A percentile compares a stretch with the other conserved stretches of the same genome.
Conservation (phyloP, 2,113 vertebrate species). For the Falco punctatus region DNA sequence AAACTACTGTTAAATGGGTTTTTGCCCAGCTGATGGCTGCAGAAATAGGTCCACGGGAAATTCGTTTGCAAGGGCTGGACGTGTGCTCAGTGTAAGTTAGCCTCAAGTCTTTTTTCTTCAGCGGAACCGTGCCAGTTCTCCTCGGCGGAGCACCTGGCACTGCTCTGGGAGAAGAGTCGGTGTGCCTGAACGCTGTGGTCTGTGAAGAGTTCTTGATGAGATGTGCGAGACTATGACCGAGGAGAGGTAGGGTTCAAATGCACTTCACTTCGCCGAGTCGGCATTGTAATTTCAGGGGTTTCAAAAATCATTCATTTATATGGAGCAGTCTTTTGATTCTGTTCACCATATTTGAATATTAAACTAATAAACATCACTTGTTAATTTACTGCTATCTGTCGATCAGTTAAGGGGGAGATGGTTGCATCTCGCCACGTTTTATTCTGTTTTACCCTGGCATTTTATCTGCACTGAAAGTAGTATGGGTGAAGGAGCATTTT, state of each 20-base stretch:
- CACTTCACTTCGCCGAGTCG: neutral
- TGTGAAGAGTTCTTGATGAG: neutral
- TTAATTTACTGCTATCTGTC: slow-evolving; percentile 71
- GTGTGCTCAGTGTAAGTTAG: neutral
- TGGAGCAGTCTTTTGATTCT: slow-evolving; percentile 58
- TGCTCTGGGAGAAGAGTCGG: neutral
- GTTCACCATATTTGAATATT: slow-evolving; percentile 71
- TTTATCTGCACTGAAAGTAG: neutral
- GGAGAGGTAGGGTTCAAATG: neutral
- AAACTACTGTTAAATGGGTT: neutral
- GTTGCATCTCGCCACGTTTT: neutral
- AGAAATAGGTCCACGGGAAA: neutral
- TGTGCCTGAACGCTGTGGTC: neutral
- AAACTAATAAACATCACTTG: slow-evolving; percentile 67
- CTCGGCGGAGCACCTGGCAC: neutral
- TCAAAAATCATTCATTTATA: slow-evolving; percentile 33
- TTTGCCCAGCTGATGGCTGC: neutral
- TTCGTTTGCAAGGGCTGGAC: neutral
- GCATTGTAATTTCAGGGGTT: slow-evolving; percentile 43
- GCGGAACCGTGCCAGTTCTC: neutral
- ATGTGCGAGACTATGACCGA: neutral
- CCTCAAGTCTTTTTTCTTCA: neutral
- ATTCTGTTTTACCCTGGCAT: neutral
- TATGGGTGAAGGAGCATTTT: neutral
- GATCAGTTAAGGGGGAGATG: slow-evolving; percentile 49